A percentile compares a stretch with the other conserved stretches of the same genome.
Conservation (phyloP, 2,888 invertebrate genomes). For the Lasioglossum leucozonium region DNA sequence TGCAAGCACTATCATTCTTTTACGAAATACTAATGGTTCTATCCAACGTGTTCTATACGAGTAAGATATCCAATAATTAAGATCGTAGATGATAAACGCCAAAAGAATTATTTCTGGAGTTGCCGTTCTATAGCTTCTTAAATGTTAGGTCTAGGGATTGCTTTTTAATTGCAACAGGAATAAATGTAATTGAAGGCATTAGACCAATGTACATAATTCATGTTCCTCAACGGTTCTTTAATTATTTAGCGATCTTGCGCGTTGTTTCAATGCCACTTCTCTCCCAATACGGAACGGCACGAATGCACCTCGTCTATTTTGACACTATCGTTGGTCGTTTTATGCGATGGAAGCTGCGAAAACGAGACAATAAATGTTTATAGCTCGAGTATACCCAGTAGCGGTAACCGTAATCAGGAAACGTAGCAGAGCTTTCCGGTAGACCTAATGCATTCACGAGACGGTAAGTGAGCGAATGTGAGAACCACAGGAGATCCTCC, state of each 20-base stretch:
- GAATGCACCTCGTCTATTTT: neutral
- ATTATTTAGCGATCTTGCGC: neutral
- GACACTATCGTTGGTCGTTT: neutral
- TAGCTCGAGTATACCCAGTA: neutral
- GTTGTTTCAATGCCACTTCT: neutral
- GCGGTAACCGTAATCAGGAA: conserved; percentile 13
- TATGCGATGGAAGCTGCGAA: neutral
- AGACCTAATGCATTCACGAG: neutral
- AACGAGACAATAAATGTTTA: neutral
- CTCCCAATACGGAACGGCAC: neutral
- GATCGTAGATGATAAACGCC: neutral
- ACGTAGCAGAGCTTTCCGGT: conserved; percentile 8
- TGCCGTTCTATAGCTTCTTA: neutral
- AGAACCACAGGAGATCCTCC: neutral
- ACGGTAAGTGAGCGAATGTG: neutral
- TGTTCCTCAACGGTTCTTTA: neutral
- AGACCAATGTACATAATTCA: too few relatives aligned
- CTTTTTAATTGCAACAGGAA: too few relatives aligned
- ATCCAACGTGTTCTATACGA: too few relatives aligned
- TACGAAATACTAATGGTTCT: too few relatives aligned
- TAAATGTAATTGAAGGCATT: too few relatives aligned
- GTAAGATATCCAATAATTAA: too few relatives aligned
- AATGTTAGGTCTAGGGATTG: neutral
- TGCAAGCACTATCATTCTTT: too few relatives aligned
- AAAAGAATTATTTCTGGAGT: neutral